These are phyloP conservation scores for Caenorhabditis remanei DNA, from an alignment of 1,140 invertebrate genomes.

Conservation along the genomic window DNA sequence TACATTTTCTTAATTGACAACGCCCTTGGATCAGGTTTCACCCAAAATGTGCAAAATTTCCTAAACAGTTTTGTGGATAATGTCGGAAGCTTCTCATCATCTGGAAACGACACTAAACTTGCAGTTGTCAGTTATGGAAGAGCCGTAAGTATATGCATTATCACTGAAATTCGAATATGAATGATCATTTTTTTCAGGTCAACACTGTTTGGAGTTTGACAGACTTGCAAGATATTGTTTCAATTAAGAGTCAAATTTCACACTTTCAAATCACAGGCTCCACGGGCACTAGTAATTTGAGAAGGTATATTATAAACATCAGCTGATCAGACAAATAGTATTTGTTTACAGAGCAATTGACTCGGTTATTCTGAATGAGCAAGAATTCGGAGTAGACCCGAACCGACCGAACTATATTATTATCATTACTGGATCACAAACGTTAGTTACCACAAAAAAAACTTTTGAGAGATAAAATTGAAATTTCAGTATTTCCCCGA, in stretches of 20 bases:
- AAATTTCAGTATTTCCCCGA: conserved; percentile 28
- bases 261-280: conserved; percentile 31
- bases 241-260: conserved; percentile 6
- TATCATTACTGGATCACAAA: conserved; percentile 18
- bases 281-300: background rate
- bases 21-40: background rate
- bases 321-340: background rate
- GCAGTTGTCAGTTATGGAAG: conserved; percentile 17
- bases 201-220: background rate
- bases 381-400: conserved; percentile 3
- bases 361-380: conserved; percentile 6
- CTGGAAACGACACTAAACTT: conserved; percentile 17
- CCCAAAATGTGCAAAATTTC: background rate
- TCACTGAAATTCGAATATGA: too few species aligned
- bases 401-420: conserved; percentile 33
- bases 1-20: conserved; percentile 48
- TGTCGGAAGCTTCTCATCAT: conserved; percentile 17
- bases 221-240: conserved; percentile 4
- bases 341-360: conserved; percentile 5
- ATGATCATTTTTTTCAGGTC: too few species aligned
- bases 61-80: background rate
- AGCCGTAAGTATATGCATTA: background rate
- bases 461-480: background rate
- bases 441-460: background rate
- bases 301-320: background rate